Evolutionary conservation across 2,888 invertebrate genomes (phyloP).

Genomic region (Amphipyra berbera): DNA sequence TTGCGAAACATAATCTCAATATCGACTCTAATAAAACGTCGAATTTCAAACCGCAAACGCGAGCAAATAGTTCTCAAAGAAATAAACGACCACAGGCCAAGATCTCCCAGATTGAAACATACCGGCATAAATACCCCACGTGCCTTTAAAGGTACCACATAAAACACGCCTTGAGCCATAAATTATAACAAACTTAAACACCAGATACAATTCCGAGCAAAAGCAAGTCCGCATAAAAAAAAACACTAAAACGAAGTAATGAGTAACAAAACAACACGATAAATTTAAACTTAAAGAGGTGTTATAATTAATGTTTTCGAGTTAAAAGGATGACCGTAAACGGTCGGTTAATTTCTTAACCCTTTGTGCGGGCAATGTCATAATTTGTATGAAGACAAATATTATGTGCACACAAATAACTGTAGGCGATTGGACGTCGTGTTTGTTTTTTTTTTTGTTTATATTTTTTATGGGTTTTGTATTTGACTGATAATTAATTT

Average conservation of each 20-base stretch:
- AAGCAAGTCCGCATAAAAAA: conserved; percentile 55
- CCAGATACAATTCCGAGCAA: conserved; percentile 38
- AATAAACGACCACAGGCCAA: conserved; percentile 69
- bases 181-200: conserved; percentile 76
- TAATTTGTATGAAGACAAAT: conserved; percentile 83
- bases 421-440: conserved; percentile 48
- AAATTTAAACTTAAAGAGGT: conserved; percentile 88
- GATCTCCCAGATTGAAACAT: conserved; percentile 87
- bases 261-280: conserved; percentile 84
- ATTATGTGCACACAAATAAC: conserved; percentile 66
- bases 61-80: conserved; percentile 72
- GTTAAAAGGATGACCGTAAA: conserved; percentile 83
- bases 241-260: conserved; percentile 74
- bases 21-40: conserved; percentile 50
- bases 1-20: conserved; percentile 37
- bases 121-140: conserved; percentile 83
- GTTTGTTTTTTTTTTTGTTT: conserved; percentile 45
- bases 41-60: conserved; percentile 61
- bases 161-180: conserved; percentile 77
- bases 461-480: conserved; percentile 17
- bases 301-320: conserved; percentile 87
- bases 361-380: conserved; percentile 81
- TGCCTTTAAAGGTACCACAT: conserved; percentile 77
- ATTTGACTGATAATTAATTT: neutral
- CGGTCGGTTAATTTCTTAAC: conserved; percentile 78